Percentiles rank a stretch among this genome's conserved stretches.
Evolutionary conservation across 2,113 vertebrate genomes (phyloP).

Genomic region (Halichoerus grypus): DNA sequence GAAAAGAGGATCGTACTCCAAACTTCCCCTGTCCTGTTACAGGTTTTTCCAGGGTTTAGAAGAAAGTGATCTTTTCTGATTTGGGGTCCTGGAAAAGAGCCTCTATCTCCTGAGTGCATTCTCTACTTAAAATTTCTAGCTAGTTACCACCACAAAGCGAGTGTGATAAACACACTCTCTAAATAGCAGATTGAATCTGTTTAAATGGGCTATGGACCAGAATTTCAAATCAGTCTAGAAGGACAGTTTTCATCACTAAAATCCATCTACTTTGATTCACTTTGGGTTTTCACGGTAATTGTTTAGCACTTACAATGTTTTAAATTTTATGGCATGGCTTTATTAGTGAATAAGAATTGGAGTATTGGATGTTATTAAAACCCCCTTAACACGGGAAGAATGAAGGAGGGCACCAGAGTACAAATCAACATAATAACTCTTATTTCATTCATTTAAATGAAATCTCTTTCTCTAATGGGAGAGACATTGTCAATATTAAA

Average conservation of each 20-base stretch:
- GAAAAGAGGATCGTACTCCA: not conserved
- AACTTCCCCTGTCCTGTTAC: not conserved
- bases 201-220: not conserved
- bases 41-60: not conserved
- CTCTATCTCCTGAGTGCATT: not conserved
- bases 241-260: slow-evolving; percentile 47
- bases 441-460: slow-evolving; percentile 28
- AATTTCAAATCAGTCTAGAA: slow-evolving; percentile 53
- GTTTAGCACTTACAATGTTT: slow-evolving; percentile 10
- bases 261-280: slow-evolving; percentile 1
- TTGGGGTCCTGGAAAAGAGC: not conserved
- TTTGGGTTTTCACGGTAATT: slow-evolving; percentile 23
- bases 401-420: not conserved
- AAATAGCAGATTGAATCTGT: not conserved
- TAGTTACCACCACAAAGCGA: not conserved
- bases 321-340: slow-evolving; percentile 34
- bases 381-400: not conserved
- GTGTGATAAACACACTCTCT: not conserved
- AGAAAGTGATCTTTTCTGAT: slow-evolving; percentile 4
- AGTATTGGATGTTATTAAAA: slow-evolving; percentile 22
- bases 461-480: slow-evolving; percentile 48
- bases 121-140: not conserved
- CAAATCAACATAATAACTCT: slow-evolving; percentile 37
- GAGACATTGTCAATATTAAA: slow-evolving; percentile 21
- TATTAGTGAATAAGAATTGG: slow-evolving; percentile 21